Conservation (phyloP, 2,113 vertebrate species). For the Chroicocephalus ridibundus region DNA sequence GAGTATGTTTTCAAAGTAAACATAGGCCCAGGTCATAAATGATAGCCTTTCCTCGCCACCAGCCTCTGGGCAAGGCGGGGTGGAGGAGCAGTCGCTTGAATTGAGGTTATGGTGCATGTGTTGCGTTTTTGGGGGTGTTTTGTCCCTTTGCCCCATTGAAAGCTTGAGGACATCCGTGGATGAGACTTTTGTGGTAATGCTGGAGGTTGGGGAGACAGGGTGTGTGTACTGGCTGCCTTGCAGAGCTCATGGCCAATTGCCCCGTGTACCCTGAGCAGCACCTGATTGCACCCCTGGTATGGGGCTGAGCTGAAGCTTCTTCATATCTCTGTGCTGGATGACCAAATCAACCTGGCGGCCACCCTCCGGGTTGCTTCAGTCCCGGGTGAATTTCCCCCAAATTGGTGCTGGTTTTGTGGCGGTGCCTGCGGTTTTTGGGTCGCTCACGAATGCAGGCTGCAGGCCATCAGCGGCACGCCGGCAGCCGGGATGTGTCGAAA, state of each 20-base stretch:
- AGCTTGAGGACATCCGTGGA: background rate
- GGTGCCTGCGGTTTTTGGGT: background rate
- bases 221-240: rapidly evolving
- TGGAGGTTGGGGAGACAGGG: background rate
- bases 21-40: background rate
- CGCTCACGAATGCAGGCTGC: rapidly evolving
- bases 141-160: background rate
- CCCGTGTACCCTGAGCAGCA: rapidly evolving
- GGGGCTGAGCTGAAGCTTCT: background rate
- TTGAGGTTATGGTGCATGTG: background rate
- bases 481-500: rapidly evolving
- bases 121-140: background rate
- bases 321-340: background rate
- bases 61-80: background rate
- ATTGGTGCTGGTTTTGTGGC: background rate
- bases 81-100: background rate
- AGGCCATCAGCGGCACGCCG: rapidly evolving
- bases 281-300: rapidly evolving
- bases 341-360: background rate
- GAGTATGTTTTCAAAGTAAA: background rate
- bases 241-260: background rate
- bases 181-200: background rate
- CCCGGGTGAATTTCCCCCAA: background rate
- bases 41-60: background rate
- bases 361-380: background rate